phyloP scores from a whole-genome alignment of 2,113 vertebrate genomes.

The Acinonyx jubatus region DNA sequence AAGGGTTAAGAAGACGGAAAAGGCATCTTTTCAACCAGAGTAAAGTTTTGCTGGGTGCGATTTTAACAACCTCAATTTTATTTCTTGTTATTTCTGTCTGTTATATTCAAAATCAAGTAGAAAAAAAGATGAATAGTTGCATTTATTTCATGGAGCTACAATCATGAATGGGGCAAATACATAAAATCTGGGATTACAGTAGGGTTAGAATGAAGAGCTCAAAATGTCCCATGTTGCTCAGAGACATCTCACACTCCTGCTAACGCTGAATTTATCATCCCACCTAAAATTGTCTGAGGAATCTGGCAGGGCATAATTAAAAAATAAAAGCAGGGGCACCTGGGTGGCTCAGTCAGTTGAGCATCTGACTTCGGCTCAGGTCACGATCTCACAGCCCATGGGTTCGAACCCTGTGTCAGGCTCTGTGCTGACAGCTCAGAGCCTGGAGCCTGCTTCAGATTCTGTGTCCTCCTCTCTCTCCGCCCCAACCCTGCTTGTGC shows the following conservation, averaged over 20 bases:
- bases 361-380: too few species aligned
- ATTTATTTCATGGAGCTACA: conserved; percentile 19
- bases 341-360: too few species aligned
- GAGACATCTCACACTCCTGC: not conserved
- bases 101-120: conserved; percentile 25
- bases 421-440: too few species aligned
- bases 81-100: conserved; percentile 18
- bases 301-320: conserved; percentile 7
- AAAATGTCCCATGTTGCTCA: not conserved
- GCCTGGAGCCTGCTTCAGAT: too few species aligned
- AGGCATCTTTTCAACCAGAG: conserved; percentile 5
- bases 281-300: conserved; percentile 10
- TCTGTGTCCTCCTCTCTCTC: too few species aligned
- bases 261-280: conserved; percentile 3
- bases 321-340: not conserved
- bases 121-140: not conserved
- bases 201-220: not conserved
- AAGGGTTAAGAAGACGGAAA: not conserved
- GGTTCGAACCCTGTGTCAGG: too few species aligned
- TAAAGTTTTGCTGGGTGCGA: not conserved
- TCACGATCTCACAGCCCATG: too few species aligned
- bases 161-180: not conserved
- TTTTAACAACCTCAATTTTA: not conserved
- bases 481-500: too few species aligned
- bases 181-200: not conserved